Base-by-base conservation (phyloP, 2,888 invertebrate species). In the Drosophila sordidula region DNA sequence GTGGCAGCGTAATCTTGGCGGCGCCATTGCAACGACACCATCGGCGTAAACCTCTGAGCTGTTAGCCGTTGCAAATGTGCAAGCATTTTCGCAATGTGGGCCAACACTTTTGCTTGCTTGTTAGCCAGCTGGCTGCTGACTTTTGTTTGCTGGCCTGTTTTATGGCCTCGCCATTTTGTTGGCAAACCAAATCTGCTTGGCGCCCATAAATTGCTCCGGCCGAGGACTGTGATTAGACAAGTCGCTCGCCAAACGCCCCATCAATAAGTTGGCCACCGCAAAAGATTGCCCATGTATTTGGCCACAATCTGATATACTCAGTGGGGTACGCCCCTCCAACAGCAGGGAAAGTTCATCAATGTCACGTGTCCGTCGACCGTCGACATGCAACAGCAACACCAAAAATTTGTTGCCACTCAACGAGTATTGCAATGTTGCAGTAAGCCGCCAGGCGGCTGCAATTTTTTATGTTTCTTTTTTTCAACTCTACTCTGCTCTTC, bases 31-130 rank as follows among this genome's bases (percentile, higher is more conserved):
- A 68, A 63, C 68, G 56, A 65, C 51, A 61, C 58, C 67, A 67
- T 36, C 67, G 61, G 39, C 57, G 81, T 57, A 74, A 87, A 67
- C 78, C 70, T 61, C 72, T 63, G 67, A 66, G 47, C 54, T 32
- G 47, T 41, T 42, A 55, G 39, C 8, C 73, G 44, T 51, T 38
- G 68, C 71, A 68, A 75, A 75, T 69, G 62, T 62, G 78, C 57
- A 68, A 73, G 39, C 61, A 62, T 52, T 67, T 72, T 44, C 38
- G 34, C 74, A 65, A 66, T 62, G 72, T 80, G 58, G 66, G 66
- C 68, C 83, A 80, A 74, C 76, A 82, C 78, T 76, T 82, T 86
- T 80, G 80, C 87, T 86, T 80, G 80, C 87, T 83, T 83, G 86
- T 82, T 82, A 82, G 80, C 63, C 32, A 59, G 56, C 44, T 72